A percentile compares a stretch with the other conserved stretches of the same genome.
phyloP scores from a whole-genome alignment of 2,113 vertebrate genomes.

The Meleagris gallopavo region DNA sequence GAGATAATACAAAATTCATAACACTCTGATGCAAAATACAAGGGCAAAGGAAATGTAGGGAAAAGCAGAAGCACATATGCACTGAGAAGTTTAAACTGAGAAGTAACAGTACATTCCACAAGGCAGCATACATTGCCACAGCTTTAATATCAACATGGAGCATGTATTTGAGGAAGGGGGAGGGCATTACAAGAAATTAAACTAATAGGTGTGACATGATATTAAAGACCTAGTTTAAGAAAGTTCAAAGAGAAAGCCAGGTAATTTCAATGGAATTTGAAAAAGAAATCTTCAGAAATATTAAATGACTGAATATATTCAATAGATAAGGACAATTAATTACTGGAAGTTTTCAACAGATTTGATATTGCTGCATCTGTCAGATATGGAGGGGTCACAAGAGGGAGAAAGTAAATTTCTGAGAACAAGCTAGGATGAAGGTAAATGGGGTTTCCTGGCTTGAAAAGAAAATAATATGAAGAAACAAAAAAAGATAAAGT shows the following conservation, averaged over 20 bases:
- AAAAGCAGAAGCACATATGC: neutral
- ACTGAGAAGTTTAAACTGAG: neutral
- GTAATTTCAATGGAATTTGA: constrained; percentile 2
- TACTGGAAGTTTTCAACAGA: constrained; percentile 11
- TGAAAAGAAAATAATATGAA: neutral
- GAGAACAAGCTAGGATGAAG: neutral
- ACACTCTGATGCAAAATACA: neutral
- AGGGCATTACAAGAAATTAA: neutral
- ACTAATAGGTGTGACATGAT: neutral
- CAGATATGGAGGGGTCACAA: neutral
- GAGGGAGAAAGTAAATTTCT: neutral
- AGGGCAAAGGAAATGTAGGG: neutral
- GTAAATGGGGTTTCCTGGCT: neutral
- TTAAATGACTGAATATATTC: neutral
- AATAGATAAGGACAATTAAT: constrained; percentile 11
- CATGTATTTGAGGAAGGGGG: neutral
- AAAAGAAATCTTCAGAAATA: constrained; percentile 2
- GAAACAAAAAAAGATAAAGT: neutral
- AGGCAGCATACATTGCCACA: neutral
- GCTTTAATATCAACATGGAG: neutral
- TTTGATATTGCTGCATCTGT: constrained; percentile 12
- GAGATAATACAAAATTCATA: neutral
- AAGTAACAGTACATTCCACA: neutral
- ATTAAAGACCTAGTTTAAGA: neutral
- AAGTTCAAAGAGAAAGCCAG: constrained; percentile 6